Base-by-base conservation (phyloP, 2,888 invertebrate genomes). In the Dasypolia templi region DNA sequence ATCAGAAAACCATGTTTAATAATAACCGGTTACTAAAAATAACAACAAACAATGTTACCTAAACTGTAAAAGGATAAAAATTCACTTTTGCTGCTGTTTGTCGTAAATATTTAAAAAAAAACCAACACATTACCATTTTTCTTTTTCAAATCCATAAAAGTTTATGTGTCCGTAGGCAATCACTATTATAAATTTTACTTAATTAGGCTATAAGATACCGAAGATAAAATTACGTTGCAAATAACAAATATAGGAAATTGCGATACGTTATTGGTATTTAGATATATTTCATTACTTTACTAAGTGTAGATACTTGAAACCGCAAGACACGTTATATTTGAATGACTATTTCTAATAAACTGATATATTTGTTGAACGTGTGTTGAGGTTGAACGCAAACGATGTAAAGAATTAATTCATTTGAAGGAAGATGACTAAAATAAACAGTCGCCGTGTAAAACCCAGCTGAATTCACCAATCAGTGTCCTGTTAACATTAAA, bases 251-350 rank as follows among this genome's bases (percentile, higher is more conserved):
- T 44, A 66, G 49, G 55, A 72, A n/a, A 67, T 44, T 78, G 49
- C 49, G 35, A 55, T 56, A 17, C 29, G 26, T 72, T 53, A 63
- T n/a, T 59, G 42, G 17, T 68, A 79, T 7, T 35, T 35, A 35
- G n/a, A 35, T 68, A 53, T 75, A 69, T 71, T 83, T 81, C 79
- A 84, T 82, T 55, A 49, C 58, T 58, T 3, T 35, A 80, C 72
- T 49, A 71, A 56, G 56, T 68, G 32, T 26, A 19, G 19, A 26
- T 56, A 73, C 67, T 75, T 68, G 56, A 64, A 72, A 72, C 77
- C 83, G 53, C 81, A 83, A 75, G 80, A 82, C 84, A 84, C 82
- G 82, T 82, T 84, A 81, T 81, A 73, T 81, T 71, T 81, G 77
- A 70, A 81, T 70, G 84, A 82, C 81, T 84, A 71, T 84, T 73